Evolutionary conservation across 2,797 vertebrate genomes (phyloP).

Genomic region (Philypnodon macrostomus): DNA sequence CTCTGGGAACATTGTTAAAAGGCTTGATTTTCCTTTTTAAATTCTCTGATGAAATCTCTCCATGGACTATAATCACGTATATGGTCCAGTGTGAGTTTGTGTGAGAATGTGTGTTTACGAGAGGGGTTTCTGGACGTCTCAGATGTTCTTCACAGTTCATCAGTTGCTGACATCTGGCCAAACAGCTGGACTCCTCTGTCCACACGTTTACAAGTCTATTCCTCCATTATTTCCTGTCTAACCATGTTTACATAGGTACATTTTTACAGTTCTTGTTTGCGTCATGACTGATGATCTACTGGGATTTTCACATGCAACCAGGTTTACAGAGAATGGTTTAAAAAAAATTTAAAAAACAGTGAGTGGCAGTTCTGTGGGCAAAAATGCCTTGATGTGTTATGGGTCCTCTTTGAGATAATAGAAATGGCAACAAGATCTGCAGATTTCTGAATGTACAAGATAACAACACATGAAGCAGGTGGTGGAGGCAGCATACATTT

Average conservation of each 20-base stretch:
- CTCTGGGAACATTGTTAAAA: slow-evolving; percentile 9
- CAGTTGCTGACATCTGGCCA: slow-evolving; percentile 79
- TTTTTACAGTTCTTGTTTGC: slow-evolving; percentile 15
- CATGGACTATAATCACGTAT: not conserved
- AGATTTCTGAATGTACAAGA: no score
- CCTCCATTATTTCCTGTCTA: slow-evolving; percentile 1
- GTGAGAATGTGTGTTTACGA: slow-evolving; percentile 47
- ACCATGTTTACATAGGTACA: slow-evolving; percentile 11
- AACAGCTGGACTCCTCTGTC: slow-evolving; percentile 81
- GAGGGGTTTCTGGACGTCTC: slow-evolving; percentile 48
- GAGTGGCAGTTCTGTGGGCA: no score
- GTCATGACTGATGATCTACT: no score
- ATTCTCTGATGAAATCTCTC: slow-evolving; percentile 17
- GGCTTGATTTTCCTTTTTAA: slow-evolving; percentile 1
- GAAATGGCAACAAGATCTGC: no score
- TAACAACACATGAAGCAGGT: no score
- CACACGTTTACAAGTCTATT: slow-evolving; percentile 19
- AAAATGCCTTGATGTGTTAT: no score
- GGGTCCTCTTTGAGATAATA: no score
- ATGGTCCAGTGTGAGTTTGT: slow-evolving; percentile 21
- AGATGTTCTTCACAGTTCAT: slow-evolving; percentile 80
- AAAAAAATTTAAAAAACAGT: no score
- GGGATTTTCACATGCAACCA: no score
- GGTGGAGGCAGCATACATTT: no score
- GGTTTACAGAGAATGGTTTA: no score